Evolutionary conservation across 1,140 invertebrate genomes (phyloP), one percentile per base, ranked within the genome.

Genomic region (Trichonephila inaurata): DNA sequence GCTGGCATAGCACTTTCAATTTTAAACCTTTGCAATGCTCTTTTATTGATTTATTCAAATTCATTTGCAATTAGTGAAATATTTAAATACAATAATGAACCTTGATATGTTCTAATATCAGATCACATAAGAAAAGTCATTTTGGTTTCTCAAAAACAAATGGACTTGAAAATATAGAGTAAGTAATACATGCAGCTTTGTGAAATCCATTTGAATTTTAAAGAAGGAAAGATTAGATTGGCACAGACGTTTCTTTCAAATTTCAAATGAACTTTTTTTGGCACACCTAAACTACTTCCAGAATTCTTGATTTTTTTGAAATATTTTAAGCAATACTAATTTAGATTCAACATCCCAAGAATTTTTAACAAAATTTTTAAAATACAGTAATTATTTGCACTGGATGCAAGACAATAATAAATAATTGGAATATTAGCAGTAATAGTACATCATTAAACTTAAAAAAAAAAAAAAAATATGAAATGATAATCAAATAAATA

Each of bases 1-100:
- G 61, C 89, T 90, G 69, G 69, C 44, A 90, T 90, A 66, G 66
- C 89, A 77, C 24, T 81, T 90, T 83, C 14, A 69, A 72, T 44
- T 90, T 51, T 81, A 61, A 28, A 28, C 12, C 72, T 77, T 66
- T 51, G 8, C 87, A 69, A 72, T 89, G 21, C 12, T 40, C 16
- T 58, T 87, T 28, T 61, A 24, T 33, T 60, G 7, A 33, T 72
- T 89, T 69, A n/a, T 64, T 10, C 51, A 51, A 51, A 51, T 51
- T 51, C 51, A 69, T n/a, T 21, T 33, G 19, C 51, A 51, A 6
- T 21, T n/a, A 60, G 14, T 58, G n/a, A 28, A 28, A 51, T 66
- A 77, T 28, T 77, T 77, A 28, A 77, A 33, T 77, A 77, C 72
- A 40, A 77, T 77, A 77, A 33, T 77, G 28, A 77, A 7, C 28